Conservation (phyloP, 2,113 vertebrate genomes). For the Nanger granti region DNA sequence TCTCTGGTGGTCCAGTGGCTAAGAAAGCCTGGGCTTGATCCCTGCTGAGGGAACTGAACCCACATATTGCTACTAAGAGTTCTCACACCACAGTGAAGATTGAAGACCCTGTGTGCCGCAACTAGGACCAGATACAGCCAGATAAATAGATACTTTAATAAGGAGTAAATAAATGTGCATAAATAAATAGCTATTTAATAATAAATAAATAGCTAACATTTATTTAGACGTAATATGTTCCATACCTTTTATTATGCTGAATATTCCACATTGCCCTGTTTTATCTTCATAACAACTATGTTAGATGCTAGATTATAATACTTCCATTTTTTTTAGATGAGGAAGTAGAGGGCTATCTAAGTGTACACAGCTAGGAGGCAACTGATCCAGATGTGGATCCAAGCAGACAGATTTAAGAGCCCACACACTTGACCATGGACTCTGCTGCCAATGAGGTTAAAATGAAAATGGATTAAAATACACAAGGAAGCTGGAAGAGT, state of each 20-base stretch:
- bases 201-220: not conserved
- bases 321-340: conserved; percentile 27
- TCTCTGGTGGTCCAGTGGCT: not conserved
- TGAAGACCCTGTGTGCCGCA: not conserved
- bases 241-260: not conserved
- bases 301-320: not conserved
- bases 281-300: not conserved
- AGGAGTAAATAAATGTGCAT: not conserved
- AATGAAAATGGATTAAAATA: conserved; percentile 40
- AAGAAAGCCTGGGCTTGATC: not conserved
- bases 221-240: not conserved
- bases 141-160: not conserved
- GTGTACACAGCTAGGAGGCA: conserved; percentile 1
- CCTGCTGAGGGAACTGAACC: not conserved
- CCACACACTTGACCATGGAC: conserved; percentile 43
- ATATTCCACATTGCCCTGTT: not conserved
- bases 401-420: conserved; percentile 28
- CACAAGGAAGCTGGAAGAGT: not conserved
- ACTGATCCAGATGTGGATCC: conserved; percentile 10
- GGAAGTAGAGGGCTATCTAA: conserved; percentile 12
- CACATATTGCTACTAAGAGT: not conserved
- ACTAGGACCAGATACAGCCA: not conserved
- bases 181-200: not conserved
- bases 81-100: accelerated
- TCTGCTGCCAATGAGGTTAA: conserved; percentile 27